phyloP scores from a whole-genome alignment of 2,888 invertebrate species.

The Calameuta filiformis region DNA sequence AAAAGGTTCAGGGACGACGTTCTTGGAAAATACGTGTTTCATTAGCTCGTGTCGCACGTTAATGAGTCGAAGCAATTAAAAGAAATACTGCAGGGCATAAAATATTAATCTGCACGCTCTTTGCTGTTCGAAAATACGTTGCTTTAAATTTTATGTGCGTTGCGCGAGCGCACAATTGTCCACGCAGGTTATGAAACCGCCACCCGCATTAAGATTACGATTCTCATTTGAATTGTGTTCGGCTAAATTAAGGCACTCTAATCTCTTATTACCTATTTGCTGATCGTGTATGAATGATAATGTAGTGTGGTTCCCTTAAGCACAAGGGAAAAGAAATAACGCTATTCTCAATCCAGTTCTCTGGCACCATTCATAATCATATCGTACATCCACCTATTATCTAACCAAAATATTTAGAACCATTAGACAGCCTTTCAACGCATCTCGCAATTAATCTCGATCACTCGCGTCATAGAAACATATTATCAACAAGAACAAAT shows the following conservation, averaged over 20 bases:
- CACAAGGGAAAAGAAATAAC: not conserved
- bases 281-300: not conserved
- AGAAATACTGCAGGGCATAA: not conserved
- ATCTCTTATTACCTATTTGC: not conserved
- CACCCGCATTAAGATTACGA: not conserved
- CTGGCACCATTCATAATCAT: not conserved
- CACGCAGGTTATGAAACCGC: not conserved
- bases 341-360: not conserved
- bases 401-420: not conserved
- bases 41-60: not conserved
- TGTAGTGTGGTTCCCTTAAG: not conserved
- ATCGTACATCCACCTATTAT: not conserved
- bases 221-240: not conserved
- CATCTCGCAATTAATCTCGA: not conserved
- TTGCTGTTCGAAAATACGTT: not conserved
- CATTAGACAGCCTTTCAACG: not conserved
- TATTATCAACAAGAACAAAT: not conserved
- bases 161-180: not conserved
- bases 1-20: conserved; percentile 59
- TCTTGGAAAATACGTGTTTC: conserved; percentile 20
- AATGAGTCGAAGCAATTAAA: not conserved
- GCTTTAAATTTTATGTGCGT: not conserved
- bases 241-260: not conserved
- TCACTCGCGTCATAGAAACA: not conserved
- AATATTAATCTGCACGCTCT: not conserved